These are phyloP conservation scores for Coremacera marginata DNA, from an alignment of 2,888 invertebrate genomes.

Conservation along the genomic window DNA sequence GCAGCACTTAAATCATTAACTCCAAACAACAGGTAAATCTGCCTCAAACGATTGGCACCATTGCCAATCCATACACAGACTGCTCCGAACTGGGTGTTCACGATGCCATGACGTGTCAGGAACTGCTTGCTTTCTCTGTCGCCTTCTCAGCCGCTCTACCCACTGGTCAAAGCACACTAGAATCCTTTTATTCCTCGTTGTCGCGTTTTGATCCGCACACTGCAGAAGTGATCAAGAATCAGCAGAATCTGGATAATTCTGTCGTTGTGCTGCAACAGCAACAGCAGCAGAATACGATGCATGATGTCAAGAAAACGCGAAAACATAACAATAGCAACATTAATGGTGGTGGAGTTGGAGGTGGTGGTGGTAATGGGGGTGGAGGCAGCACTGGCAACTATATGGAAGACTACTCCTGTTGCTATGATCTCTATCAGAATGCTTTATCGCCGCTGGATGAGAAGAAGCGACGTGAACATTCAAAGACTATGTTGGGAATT, in stretches of 20 bases:
- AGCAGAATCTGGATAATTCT: slow-evolving; percentile 56
- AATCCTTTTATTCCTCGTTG: slow-evolving; percentile 84
- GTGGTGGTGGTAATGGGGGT: slow-evolving; percentile 15
- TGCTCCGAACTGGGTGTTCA: slow-evolving; percentile 72
- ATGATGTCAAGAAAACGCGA: slow-evolving; percentile 33
- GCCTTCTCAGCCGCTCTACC: slow-evolving; percentile 92
- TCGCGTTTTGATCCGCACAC: slow-evolving; percentile 77
- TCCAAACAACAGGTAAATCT: slow-evolving; percentile 63
- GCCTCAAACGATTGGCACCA: slow-evolving; percentile 70
- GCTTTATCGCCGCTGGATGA: slow-evolving; percentile 70
- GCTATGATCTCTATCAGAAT: slow-evolving; percentile 77
- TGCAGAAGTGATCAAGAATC: slow-evolving; percentile 62
- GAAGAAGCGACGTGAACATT: slow-evolving; percentile 70
- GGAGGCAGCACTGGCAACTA: slow-evolving; percentile 53
- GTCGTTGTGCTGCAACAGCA: slow-evolving; percentile 58
- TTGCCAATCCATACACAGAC: slow-evolving; percentile 69
- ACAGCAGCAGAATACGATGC: slow-evolving; percentile 40
- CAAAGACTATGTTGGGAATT: slow-evolving; percentile 68
- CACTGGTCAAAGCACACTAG: slow-evolving; percentile 86
- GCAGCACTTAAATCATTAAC: not conserved
- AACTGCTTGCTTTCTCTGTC: slow-evolving; percentile 90
- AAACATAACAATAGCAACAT: slow-evolving; percentile 42
- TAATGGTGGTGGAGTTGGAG: slow-evolving; percentile 41
- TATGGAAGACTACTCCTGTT: slow-evolving; percentile 82
- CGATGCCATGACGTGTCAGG: slow-evolving; percentile 78